Percentiles rank a stretch among this genome's conserved stretches.
These are phyloP conservation scores for Taenioides sp. DNA, from an alignment of 2,797 vertebrate species.

Conservation along the genomic window DNA sequence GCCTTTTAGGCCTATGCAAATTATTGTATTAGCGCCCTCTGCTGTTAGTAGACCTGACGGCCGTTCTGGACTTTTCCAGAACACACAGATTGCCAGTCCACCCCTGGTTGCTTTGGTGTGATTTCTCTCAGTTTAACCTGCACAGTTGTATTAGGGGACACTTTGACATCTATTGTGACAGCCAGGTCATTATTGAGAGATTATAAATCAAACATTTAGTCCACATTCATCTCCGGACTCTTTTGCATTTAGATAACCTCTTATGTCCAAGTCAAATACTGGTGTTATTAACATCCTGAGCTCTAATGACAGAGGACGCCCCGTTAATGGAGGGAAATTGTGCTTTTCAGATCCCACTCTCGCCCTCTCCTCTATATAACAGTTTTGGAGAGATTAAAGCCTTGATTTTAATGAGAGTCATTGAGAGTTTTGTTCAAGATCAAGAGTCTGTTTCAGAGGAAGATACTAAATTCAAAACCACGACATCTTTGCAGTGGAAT, in stretches of 20 bases:
- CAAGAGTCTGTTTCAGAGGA: constrained; percentile 51
- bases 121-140: constrained; percentile 55
- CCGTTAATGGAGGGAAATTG: constrained; percentile 59
- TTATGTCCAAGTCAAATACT: constrained; percentile 38
- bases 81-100: no score
- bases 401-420: constrained; percentile 29
- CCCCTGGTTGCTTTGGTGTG: constrained; percentile 42
- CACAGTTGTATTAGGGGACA: constrained; percentile 58
- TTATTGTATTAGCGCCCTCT: no score
- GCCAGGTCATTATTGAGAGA: constrained; percentile 59
- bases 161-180: constrained; percentile 64
- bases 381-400: constrained; percentile 56
- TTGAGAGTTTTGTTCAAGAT: constrained; percentile 34
- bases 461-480: constrained; percentile 41
- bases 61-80: no score
- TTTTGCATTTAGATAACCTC: constrained; percentile 71
- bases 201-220: constrained; percentile 64
- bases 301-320: constrained; percentile 58
- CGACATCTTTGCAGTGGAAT: background rate
- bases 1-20: no score
- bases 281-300: constrained; percentile 48
- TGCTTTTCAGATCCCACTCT: constrained; percentile 22
- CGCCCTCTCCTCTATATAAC: constrained; percentile 26
- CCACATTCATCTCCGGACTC: constrained; percentile 48
- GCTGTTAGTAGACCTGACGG: no score